Evolutionary conservation across 2,888 invertebrate species (phyloP).

Genomic region (Apotomis betuletana): DNA sequence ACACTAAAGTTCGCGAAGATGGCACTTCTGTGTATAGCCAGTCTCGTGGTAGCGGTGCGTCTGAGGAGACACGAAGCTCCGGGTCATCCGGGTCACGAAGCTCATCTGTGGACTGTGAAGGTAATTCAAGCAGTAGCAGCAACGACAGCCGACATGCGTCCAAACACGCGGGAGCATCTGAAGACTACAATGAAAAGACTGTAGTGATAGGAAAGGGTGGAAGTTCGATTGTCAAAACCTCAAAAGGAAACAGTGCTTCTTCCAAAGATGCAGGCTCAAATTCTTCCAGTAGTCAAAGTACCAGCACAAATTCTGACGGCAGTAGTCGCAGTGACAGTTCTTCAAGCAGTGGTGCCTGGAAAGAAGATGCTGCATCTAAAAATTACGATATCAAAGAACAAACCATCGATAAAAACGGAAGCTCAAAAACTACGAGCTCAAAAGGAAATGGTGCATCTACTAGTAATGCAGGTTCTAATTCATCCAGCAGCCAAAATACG

Average conservation of each 20-base stretch:
- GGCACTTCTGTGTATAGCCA: neutral
- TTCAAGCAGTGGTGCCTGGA: neutral
- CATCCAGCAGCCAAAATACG: too few relatives aligned
- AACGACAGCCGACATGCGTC: neutral
- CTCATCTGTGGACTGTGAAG: neutral
- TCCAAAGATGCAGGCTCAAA: neutral
- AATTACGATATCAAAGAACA: too few relatives aligned
- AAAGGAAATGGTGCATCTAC: too few relatives aligned
- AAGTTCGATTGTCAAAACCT: neutral
- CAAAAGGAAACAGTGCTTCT: neutral
- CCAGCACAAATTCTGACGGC: neutral
- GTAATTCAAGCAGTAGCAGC: neutral
- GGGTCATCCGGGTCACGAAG: neutral
- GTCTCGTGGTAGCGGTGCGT: neutral
- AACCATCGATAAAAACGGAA: too few relatives aligned
- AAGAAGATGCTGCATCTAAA: neutral
- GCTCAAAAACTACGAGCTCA: too few relatives aligned
- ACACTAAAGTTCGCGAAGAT: neutral
- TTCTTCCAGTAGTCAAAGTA: neutral
- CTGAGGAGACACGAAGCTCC: neutral
- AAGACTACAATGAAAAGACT: neutral
- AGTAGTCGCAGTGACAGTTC: neutral
- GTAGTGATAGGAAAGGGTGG: neutral
- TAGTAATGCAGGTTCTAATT: too few relatives aligned
- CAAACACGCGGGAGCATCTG: neutral